A percentile compares a stretch with the other conserved stretches of the same genome.
phyloP scores from a whole-genome alignment of 2,888 invertebrate species.

The Chouioia cunea region DNA sequence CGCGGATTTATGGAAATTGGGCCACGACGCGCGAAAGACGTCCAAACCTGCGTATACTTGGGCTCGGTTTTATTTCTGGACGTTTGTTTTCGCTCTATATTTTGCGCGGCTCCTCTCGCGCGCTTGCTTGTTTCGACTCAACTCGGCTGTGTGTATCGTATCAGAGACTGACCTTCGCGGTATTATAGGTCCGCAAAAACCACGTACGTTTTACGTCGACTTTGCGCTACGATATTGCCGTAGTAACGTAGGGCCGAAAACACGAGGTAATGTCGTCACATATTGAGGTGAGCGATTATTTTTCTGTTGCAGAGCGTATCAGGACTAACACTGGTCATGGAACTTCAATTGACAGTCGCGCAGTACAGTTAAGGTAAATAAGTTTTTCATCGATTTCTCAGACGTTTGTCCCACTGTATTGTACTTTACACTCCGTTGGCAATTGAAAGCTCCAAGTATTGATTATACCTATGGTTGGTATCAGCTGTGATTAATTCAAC shows the following conservation, averaged over 20 bases:
- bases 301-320: conserved; percentile 49
- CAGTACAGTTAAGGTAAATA: conserved; percentile 58
- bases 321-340: conserved; percentile 50
- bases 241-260: conserved; percentile 10
- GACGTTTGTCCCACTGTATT: too few species aligned
- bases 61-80: conserved; percentile 31
- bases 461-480: too few species aligned
- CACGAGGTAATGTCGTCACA: conserved; percentile 3
- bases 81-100: conserved; percentile 35
- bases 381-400: too few species aligned
- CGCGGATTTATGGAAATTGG: conserved; percentile 40
- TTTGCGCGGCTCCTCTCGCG: conserved; percentile 17
- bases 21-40: not conserved
- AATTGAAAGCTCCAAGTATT: too few species aligned
- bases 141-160: not conserved
- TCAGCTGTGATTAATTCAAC: too few species aligned
- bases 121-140: conserved; percentile 7
- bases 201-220: not conserved
- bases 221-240: not conserved
- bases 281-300: not conserved
- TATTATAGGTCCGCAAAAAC: not conserved
- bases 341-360: conserved; percentile 52
- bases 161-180: not conserved
- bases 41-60: not conserved
- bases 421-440: too few species aligned